Base-by-base conservation (phyloP, 2,797 vertebrate species). In the Pangasius mekongensis region DNA sequence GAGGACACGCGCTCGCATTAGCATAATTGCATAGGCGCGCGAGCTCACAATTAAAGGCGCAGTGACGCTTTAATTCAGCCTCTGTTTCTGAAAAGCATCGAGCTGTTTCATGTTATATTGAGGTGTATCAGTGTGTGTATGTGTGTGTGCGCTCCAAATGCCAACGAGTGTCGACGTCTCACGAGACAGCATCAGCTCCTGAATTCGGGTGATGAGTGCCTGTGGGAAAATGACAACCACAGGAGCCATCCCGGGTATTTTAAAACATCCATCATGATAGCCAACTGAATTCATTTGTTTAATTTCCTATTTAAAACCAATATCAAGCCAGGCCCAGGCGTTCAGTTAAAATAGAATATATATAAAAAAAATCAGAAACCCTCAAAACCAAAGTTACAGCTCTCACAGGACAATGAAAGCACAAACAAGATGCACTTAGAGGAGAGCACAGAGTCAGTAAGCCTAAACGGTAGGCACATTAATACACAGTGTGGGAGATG, bases 11-110 rank as follows among this genome's bases (percentile, higher is more conserved):
- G 64, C 64, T 54, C 94, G 93, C 92, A 96, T 96, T 96, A 95
- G 96, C 96, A 96, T 97, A 97, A 97, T 97, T 97, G 95, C 95
- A 97, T 96, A 95, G 95, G 95, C 95, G 96, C 92, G 90, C 89
- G 92, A 93, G 93, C 93, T 88, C 89, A 88, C 87, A 92, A 94
- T 97, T 96, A 96, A 96, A 96, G 95, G 94, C 91, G 89, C 95
- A 96, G 96, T 89, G 90, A 89, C 95, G 90, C 87, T 78, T 90
- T 90, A 81, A 69, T 73, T 27, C 82, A 89, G 77, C 81, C 22
- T 64, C 81, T 10, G 24, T 83, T 83, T 83, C 58, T 64, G 24
- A 43, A 73, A 58, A 49, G 52, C 14, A 36, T 74, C 56, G 22
- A 54, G 56, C 13, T 62, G n/a, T 84, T 84, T 56, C 60, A 14